phyloP scores from a whole-genome alignment of 2,797 vertebrate species.

The Bovichtus diacanthus region DNA sequence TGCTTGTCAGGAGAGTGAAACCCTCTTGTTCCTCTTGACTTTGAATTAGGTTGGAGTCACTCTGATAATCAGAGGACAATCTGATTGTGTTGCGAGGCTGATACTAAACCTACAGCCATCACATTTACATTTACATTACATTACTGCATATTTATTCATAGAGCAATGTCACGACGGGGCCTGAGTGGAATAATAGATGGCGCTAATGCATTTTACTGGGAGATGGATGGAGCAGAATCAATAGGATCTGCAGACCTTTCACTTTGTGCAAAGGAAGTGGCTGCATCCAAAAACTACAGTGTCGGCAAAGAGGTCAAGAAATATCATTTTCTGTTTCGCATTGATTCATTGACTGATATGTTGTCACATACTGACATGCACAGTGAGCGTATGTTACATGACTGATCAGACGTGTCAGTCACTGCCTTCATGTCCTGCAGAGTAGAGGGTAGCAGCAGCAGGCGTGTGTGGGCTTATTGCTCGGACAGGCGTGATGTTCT shows the following conservation, averaged over 20 bases:
- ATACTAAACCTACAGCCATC: constrained; percentile 68
- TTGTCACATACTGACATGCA: background rate
- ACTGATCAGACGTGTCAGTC: constrained; percentile 36
- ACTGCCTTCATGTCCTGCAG: constrained; percentile 24
- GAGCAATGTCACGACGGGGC: constrained; percentile 50
- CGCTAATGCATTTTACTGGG: constrained; percentile 69
- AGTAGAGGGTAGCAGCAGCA: constrained; percentile 37
- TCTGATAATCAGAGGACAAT: constrained; percentile 64
- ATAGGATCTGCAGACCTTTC: constrained; percentile 55
- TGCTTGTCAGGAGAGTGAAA: constrained; percentile 26
- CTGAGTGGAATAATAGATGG: constrained; percentile 71
- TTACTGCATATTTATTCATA: constrained; percentile 79
- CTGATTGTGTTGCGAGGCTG: constrained; percentile 59
- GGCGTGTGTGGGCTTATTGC: constrained; percentile 43
- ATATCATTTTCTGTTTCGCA: constrained; percentile 12
- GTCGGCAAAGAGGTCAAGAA: constrained; percentile 12
- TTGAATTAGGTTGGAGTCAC: constrained; percentile 57
- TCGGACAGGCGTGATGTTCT: constrained; percentile 51
- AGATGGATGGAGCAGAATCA: constrained; percentile 61
- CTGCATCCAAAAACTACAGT: constrained; percentile 20
- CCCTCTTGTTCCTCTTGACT: constrained; percentile 55
- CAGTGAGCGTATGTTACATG: background rate
- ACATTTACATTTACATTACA: constrained; percentile 80
- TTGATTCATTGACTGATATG: constrained; percentile 40
- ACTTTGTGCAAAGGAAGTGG: constrained; percentile 33